phyloP scores from a whole-genome alignment of 1,140 invertebrate species.

The Pararge aegeria region DNA sequence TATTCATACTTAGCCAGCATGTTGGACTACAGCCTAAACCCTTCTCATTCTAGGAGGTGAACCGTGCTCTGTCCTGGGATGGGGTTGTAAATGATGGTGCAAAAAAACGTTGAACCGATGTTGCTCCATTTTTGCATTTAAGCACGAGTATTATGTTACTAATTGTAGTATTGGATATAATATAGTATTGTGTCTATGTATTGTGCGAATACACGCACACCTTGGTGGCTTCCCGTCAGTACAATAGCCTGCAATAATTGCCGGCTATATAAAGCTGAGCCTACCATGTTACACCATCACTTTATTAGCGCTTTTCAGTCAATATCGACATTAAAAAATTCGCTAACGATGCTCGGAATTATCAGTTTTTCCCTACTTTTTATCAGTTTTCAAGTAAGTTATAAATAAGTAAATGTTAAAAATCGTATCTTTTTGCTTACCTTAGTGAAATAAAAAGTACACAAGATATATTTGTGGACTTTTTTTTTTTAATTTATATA shows the following conservation, averaged over 20 bases:
- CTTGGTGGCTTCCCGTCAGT: constrained; percentile 57
- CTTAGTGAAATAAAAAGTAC: too few species aligned
- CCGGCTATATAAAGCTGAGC: constrained; percentile 45
- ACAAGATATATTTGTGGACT: too few species aligned
- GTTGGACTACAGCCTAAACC: too few species aligned
- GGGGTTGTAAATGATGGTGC: too few species aligned
- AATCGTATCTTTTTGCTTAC: too few species aligned
- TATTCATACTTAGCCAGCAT: too few species aligned
- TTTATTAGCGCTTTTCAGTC: constrained; percentile 17
- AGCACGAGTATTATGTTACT: too few species aligned
- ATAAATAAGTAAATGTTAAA: background rate
- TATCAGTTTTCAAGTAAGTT: constrained; percentile 37
- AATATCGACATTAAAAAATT: background rate
- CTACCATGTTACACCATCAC: constrained; percentile 30
- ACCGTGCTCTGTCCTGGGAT: too few species aligned
- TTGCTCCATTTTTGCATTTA: too few species aligned
- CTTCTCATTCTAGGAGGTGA: too few species aligned
- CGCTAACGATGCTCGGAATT: constrained; percentile 17
- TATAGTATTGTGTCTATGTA: background rate
- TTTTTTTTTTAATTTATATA: too few species aligned
- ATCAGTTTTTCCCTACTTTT: background rate
- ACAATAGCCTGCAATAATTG: constrained; percentile 48
- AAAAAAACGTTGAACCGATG: too few species aligned
- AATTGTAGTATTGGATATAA: background rate
- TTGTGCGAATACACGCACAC: constrained; percentile 23